Evolutionary conservation across 1,140 invertebrate genomes (phyloP).

Genomic region (Drosophila trapezifrons): DNA sequence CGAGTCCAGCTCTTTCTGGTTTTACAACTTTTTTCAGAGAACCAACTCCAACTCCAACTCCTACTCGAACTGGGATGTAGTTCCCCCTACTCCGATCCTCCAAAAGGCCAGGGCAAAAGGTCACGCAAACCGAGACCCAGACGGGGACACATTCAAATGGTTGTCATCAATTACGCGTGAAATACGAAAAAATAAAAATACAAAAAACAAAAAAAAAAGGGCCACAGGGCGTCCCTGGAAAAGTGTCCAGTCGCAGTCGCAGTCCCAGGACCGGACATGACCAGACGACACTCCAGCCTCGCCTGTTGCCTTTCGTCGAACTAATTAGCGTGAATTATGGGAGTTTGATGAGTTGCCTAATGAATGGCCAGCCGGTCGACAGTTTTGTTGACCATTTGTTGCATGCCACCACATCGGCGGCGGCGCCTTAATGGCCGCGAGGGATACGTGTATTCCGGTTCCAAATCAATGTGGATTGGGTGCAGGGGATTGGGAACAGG

Average conservation of each 20-base stretch:
- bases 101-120: slow-evolving; percentile 36
- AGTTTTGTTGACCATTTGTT: slow-evolving; percentile 62
- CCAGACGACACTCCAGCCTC: slow-evolving; percentile 4
- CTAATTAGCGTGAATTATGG: slow-evolving; percentile 73
- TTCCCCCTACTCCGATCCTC: not conserved
- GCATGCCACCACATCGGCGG: slow-evolving; percentile 11
- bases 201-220: not conserved
- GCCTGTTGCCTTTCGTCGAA: slow-evolving; percentile 47
- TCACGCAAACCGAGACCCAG: slow-evolving; percentile 8
- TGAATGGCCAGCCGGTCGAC: slow-evolving; percentile 41
- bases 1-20: slow-evolving; percentile 2
- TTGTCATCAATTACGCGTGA: slow-evolving; percentile 69
- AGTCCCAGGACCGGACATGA: slow-evolving; percentile 2
- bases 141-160: slow-evolving; percentile 53
- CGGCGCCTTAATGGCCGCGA: slow-evolving; percentile 21
- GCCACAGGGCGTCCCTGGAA: not conserved
- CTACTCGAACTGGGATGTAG: not conserved
- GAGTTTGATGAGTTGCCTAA: slow-evolving; percentile 61
- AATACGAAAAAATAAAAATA: slow-evolving; percentile 28
- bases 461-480: slow-evolving; percentile 35
- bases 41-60: not conserved
- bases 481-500: too few species aligned
- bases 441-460: slow-evolving; percentile 18
- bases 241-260: slow-evolving; percentile 10
- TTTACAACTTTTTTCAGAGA: slow-evolving; percentile 45